These are phyloP conservation scores for Brachirus orientalis DNA, from an alignment of 2,113 vertebrate species.

Conservation along the genomic window DNA sequence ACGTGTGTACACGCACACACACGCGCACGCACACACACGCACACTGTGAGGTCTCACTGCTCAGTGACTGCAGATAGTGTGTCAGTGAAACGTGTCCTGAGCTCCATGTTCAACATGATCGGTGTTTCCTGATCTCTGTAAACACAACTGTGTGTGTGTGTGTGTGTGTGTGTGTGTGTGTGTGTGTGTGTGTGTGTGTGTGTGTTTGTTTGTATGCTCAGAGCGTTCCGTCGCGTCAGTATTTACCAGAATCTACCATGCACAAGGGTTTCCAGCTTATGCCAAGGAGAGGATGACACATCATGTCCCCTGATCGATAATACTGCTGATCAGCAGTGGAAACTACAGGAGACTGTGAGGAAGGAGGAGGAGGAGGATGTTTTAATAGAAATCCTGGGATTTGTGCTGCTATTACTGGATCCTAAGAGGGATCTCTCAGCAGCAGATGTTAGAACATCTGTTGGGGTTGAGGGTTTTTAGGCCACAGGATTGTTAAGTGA, in stretches of 20 bases:
- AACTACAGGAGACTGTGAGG: slow-evolving; percentile 21
- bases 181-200: no score
- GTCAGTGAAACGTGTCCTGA: slow-evolving; percentile 58
- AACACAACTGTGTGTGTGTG: neutral
- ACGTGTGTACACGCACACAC: neutral
- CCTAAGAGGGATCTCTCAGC: slow-evolving; percentile 16
- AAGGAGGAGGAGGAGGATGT: neutral
- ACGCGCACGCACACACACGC: neutral
- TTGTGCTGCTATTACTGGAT: slow-evolving; percentile 25
- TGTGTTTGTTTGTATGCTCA: no score
- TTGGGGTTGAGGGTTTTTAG: slow-evolving; percentile 11
- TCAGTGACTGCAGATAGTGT: slow-evolving; percentile 42
- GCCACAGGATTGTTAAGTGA: neutral
- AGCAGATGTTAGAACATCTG: slow-evolving; percentile 56
- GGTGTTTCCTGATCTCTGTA: slow-evolving; percentile 26
- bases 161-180: neutral
- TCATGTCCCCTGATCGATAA: slow-evolving; percentile 68
- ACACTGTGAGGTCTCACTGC: slow-evolving; percentile 9
- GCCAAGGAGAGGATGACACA: slow-evolving; percentile 9
- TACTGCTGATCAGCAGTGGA: slow-evolving; percentile 44
- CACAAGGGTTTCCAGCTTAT: neutral
- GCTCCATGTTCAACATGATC: slow-evolving; percentile 41
- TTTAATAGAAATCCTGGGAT: slow-evolving; percentile 31
- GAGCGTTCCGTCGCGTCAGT: no score
- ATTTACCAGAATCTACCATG: neutral